Percentiles rank a stretch among this genome's conserved stretches.
Evolutionary conservation across 2,888 invertebrate genomes (phyloP).

Genomic region (Bellardia bayeri): DNA sequence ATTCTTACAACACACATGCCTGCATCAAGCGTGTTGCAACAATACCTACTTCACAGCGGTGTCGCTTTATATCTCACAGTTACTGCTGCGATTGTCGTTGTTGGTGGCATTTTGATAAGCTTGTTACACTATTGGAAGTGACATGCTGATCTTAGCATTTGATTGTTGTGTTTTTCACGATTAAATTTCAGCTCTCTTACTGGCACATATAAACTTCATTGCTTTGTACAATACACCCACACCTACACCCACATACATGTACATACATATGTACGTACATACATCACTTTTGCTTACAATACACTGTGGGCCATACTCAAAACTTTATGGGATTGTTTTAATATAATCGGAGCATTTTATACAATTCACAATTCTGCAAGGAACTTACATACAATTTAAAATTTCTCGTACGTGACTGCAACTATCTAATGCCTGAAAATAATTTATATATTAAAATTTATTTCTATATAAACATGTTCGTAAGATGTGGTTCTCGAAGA

Average conservation of each 20-base stretch:
- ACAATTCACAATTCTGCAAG: too few relatives aligned
- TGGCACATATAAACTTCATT: constrained; percentile 8
- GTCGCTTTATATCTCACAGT: background rate
- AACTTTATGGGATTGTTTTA: too few relatives aligned
- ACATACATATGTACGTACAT: background rate
- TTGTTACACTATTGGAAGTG: constrained; percentile 52
- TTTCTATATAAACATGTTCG: too few relatives aligned
- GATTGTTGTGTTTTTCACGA: constrained; percentile 38
- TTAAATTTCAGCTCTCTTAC: constrained; percentile 4
- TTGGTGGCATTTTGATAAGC: constrained; percentile 44
- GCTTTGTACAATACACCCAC: background rate
- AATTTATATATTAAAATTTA: too few relatives aligned
- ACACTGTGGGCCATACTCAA: background rate
- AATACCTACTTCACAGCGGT: background rate
- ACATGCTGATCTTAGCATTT: constrained; percentile 60
- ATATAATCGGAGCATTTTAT: too few relatives aligned
- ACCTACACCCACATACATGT: too few relatives aligned
- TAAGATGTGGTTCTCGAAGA: too few relatives aligned
- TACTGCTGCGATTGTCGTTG: constrained; percentile 16
- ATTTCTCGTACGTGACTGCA: too few relatives aligned
- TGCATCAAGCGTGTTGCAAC: background rate
- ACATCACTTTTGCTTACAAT: background rate
- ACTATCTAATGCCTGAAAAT: too few relatives aligned
- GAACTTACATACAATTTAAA: too few relatives aligned
- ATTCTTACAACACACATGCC: constrained; percentile 9